Percentiles rank a stretch among this genome's conserved stretches.
These are phyloP conservation scores for Drosophila yakuba DNA, from an alignment of 1,140 invertebrate genomes.

Conservation along the genomic window DNA sequence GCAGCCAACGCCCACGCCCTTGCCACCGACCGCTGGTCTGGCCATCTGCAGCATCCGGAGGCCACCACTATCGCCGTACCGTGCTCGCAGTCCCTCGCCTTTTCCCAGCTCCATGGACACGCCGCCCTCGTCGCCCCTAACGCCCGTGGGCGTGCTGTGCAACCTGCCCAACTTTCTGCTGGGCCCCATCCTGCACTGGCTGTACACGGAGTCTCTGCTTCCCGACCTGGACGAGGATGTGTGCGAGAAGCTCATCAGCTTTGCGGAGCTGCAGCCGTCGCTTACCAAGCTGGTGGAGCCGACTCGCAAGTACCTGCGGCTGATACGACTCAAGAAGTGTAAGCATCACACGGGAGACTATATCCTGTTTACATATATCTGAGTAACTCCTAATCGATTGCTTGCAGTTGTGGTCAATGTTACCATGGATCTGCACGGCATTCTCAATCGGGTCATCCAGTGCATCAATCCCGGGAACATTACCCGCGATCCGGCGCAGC, in stretches of 20 bases:
- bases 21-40: slow-evolving; percentile 10
- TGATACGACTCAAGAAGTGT: slow-evolving; percentile 88
- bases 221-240: slow-evolving; percentile 86
- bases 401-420: slow-evolving; percentile 87
- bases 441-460: slow-evolving; percentile 87
- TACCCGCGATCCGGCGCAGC: slow-evolving; percentile 85
- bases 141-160: slow-evolving; percentile 72
- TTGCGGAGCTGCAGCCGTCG: slow-evolving; percentile 85
- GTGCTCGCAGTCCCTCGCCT: slow-evolving; percentile 72
- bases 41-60: slow-evolving; percentile 63
- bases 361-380: background rate
- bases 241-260: slow-evolving; percentile 86
- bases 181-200: slow-evolving; percentile 87
- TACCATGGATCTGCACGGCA: slow-evolving; percentile 87
- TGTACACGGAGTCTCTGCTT: slow-evolving; percentile 88
- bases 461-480: slow-evolving; percentile 85
- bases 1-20: slow-evolving; percentile 45
- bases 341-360: slow-evolving; percentile 58
- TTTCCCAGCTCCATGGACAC: slow-evolving; percentile 77
- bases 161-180: slow-evolving; percentile 87
- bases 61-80: slow-evolving; percentile 76
- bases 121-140: slow-evolving; percentile 79
- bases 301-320: slow-evolving; percentile 87
- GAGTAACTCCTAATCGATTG: background rate
- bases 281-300: slow-evolving; percentile 86